Evolutionary conservation across 2,113 vertebrate species (phyloP).

Genomic region (Atlantisia rogersi): DNA sequence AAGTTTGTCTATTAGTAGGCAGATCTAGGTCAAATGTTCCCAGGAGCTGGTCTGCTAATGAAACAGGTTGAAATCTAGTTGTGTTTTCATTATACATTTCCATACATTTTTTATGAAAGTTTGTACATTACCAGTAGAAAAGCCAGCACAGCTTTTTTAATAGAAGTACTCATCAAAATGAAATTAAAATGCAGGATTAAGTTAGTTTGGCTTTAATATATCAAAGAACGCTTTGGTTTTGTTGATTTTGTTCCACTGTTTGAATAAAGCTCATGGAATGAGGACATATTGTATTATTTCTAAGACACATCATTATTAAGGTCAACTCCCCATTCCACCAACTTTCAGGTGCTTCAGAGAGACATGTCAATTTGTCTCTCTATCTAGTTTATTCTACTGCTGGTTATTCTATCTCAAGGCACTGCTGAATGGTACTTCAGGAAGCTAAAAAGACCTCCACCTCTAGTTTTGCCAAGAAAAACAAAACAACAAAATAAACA

Average conservation of each 20-base stretch:
- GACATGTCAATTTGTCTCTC: background rate
- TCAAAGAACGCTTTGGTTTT: background rate
- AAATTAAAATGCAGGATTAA: background rate
- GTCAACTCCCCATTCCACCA: background rate
- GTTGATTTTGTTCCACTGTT: background rate
- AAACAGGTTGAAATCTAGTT: constrained; percentile 28
- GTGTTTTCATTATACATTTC: background rate
- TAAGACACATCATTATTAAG: background rate
- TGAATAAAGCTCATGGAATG: background rate
- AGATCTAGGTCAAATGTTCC: constrained; percentile 52
- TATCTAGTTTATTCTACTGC: background rate
- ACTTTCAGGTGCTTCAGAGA: background rate
- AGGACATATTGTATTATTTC: background rate
- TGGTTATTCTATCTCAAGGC: background rate
- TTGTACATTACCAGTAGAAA: background rate
- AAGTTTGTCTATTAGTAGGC: constrained; percentile 13
- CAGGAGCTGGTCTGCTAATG: constrained; percentile 20
- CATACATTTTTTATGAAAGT: constrained; percentile 25
- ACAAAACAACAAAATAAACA: background rate
- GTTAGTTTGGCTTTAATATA: background rate
- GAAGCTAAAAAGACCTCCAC: background rate
- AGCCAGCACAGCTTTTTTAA: background rate
- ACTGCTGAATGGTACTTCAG: background rate
- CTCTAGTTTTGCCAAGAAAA: background rate
- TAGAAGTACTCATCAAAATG: background rate